Percentiles rank a stretch among this genome's conserved stretches.
Evolutionary conservation across 2,888 invertebrate genomes (phyloP).

Genomic region (Cantharis lateralis): DNA sequence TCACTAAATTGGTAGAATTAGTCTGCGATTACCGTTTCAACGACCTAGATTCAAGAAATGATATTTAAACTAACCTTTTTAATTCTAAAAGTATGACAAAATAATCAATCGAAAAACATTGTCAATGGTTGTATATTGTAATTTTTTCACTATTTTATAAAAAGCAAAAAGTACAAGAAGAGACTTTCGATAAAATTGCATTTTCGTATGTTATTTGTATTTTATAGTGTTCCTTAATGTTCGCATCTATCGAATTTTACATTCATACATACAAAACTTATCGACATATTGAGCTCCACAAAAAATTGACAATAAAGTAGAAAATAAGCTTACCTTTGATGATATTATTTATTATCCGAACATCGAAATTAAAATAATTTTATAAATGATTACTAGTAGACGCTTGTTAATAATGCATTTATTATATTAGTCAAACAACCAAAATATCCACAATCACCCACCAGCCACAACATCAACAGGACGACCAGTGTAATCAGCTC

Average conservation of each 20-base stretch:
- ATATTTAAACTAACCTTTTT: too few species aligned
- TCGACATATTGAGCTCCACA: background rate
- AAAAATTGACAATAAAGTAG: background rate
- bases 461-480: background rate
- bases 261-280: background rate
- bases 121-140: too few species aligned
- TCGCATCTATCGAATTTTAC: background rate
- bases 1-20: too few species aligned
- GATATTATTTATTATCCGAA: background rate
- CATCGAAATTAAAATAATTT: background rate
- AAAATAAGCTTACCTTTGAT: background rate
- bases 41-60: too few species aligned
- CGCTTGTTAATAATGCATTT: background rate
- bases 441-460: background rate
- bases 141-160: too few species aligned
- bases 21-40: too few species aligned
- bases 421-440: background rate
- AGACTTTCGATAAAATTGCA: too few species aligned
- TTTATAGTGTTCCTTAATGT: too few species aligned
- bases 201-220: too few species aligned
- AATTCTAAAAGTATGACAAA: too few species aligned
- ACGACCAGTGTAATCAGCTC: background rate
- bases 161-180: too few species aligned
- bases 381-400: background rate
- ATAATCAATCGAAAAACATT: too few species aligned